Percentiles rank a stretch among this genome's conserved stretches.
Conservation (phyloP, 2,797 vertebrate species). For the Zenarchopterus dispar region DNA sequence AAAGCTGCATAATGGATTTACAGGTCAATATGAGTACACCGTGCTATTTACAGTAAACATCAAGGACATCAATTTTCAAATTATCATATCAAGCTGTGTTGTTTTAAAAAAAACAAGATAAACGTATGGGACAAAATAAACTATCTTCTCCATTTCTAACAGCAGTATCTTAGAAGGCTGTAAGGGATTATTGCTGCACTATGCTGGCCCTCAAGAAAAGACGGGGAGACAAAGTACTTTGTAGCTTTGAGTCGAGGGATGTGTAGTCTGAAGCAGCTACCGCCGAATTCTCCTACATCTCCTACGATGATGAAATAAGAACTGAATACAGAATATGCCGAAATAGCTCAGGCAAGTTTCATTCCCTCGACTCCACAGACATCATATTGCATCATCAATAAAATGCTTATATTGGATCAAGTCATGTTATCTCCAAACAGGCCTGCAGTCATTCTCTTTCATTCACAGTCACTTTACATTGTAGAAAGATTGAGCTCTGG, state of each 20-base stretch:
- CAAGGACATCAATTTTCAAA: too few species aligned
- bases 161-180: too few species aligned
- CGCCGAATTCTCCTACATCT: too few species aligned
- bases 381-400: slow-evolving; percentile 62
- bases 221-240: slow-evolving; percentile 2
- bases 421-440: slow-evolving; percentile 2
- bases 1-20: too few species aligned
- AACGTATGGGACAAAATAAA: too few species aligned
- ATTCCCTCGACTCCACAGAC: slow-evolving; percentile 30
- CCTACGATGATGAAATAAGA: slow-evolving; percentile 62
- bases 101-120: too few species aligned
- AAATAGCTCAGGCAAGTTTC: slow-evolving; percentile 23
- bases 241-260: not conserved
- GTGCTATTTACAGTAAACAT: too few species aligned
- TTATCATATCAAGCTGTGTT: too few species aligned
- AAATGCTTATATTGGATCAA: slow-evolving; percentile 37
- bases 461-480: slow-evolving; percentile 18
- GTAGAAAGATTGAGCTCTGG: slow-evolving; percentile 25
- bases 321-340: slow-evolving; percentile 60
- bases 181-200: too few species aligned
- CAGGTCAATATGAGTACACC: too few species aligned
- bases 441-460: slow-evolving; percentile 20
- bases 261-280: not conserved
- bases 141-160: too few species aligned
- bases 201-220: not conserved